Evolutionary conservation across 2,113 vertebrate species (phyloP).

Genomic region (Falcunculus frontatus): DNA sequence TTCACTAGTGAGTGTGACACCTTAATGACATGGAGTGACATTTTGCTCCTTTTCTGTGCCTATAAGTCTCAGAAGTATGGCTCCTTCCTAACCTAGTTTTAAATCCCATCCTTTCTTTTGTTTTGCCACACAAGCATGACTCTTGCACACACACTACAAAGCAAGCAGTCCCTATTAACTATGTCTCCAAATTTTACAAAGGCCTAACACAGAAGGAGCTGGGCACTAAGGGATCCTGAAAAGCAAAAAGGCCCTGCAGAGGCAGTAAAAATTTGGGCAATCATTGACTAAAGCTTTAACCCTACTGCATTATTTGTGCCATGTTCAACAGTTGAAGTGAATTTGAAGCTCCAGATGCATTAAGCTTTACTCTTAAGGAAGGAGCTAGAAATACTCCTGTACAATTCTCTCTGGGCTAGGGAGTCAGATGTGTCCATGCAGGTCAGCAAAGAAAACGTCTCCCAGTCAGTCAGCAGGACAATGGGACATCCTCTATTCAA

Average conservation of each 20-base stretch:
- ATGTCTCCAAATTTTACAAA: not conserved
- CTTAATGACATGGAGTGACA: not conserved
- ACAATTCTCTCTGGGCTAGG: not conserved
- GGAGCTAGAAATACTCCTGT: not conserved
- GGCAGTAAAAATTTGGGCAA: not conserved
- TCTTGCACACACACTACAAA: not conserved
- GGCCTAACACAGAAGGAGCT: not conserved
- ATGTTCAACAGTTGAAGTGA: not conserved
- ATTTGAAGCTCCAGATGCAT: not conserved
- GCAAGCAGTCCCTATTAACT: not conserved
- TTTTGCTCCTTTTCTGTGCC: rapidly evolving
- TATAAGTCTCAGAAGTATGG: not conserved
- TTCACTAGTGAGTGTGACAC: not conserved
- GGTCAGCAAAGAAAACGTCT: not conserved
- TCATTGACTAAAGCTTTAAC: not conserved
- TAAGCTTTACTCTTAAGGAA: not conserved
- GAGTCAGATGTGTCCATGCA: not conserved
- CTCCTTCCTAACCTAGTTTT: not conserved
- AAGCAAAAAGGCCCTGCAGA: not conserved
- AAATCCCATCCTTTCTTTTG: not conserved
- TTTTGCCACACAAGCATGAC: not conserved
- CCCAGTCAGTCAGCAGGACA: not conserved
- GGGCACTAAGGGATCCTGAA: not conserved
- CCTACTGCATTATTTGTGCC: not conserved
- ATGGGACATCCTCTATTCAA: not conserved